Conservation (phyloP, 2,797 vertebrate genomes). For the Sardinella longiceps region DNA sequence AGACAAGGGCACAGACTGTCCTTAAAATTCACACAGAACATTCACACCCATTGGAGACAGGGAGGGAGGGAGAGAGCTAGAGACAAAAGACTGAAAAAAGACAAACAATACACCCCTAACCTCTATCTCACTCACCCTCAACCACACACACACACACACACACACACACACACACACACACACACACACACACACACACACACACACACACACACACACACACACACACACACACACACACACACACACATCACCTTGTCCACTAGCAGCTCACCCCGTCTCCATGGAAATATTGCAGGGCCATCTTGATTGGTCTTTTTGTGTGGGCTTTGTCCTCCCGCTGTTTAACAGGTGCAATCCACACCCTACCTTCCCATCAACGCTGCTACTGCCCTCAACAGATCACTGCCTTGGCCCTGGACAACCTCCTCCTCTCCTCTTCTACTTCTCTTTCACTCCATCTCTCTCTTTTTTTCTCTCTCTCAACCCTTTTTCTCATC, state of each 20-base stretch:
- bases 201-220: no score
- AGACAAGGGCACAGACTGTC: not conserved
- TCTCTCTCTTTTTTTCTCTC: not conserved
- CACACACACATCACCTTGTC: no score
- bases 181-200: no score
- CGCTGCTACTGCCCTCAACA: not conserved
- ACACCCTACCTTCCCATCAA: not conserved
- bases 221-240: no score
- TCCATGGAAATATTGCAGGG: not conserved
- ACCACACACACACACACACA: no score
- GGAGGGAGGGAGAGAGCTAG: not conserved
- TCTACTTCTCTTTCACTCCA: not conserved
- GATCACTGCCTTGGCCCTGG: not conserved
- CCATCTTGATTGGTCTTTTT: not conserved
- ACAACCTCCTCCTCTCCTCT: not conserved
- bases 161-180: no score
- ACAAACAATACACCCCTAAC: no score
- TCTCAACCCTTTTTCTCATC: not conserved
- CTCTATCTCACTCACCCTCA: not conserved
- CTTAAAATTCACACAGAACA: not conserved
- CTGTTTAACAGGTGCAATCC: not conserved
- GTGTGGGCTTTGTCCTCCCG: not conserved
- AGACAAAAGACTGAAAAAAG: no score
- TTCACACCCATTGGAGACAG: not conserved
- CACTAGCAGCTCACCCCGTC: not conserved